These are phyloP conservation scores for Andricus grossulariae DNA, from an alignment of 1,140 invertebrate genomes.

Conservation along the genomic window DNA sequence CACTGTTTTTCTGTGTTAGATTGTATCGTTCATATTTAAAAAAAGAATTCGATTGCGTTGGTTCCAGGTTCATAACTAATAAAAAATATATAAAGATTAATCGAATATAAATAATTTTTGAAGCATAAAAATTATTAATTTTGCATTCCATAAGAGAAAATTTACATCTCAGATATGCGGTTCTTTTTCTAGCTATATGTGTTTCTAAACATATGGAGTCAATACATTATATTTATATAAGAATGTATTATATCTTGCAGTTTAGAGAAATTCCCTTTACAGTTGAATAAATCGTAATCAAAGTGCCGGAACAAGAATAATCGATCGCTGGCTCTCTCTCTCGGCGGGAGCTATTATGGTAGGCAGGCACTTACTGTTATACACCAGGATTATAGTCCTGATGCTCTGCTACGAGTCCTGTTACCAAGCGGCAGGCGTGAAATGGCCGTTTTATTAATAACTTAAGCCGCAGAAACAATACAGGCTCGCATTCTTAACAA, in stretches of 20 bases:
- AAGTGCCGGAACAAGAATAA: constrained; percentile 27
- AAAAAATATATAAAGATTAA: too few relatives aligned
- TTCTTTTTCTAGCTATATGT: neutral
- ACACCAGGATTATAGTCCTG: constrained; percentile 44
- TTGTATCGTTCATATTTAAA: too few relatives aligned
- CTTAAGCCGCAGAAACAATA: constrained; percentile 66
- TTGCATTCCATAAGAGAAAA: constrained; percentile 3
- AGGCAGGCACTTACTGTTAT: constrained; percentile 42
- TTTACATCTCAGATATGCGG: neutral
- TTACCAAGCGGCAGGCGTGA: constrained; percentile 26
- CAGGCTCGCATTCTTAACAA: constrained; percentile 65
- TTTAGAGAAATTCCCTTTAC: constrained; percentile 19
- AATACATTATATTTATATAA: constrained; percentile 6
- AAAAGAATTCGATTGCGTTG: too few relatives aligned
- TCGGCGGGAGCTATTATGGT: constrained; percentile 47
- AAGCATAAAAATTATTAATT: neutral
- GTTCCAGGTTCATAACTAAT: too few relatives aligned
- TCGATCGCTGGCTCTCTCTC: constrained; percentile 20
- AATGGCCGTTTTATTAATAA: constrained; percentile 70
- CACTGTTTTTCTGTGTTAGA: too few relatives aligned
- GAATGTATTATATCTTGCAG: constrained; percentile 11
- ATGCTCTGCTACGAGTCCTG: constrained; percentile 36
- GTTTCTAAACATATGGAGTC: neutral
- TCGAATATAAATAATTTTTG: neutral
- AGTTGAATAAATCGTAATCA: constrained; percentile 21